phyloP scores from a whole-genome alignment of 2,888 invertebrate genomes.

The Netelia fuscicornis region DNA sequence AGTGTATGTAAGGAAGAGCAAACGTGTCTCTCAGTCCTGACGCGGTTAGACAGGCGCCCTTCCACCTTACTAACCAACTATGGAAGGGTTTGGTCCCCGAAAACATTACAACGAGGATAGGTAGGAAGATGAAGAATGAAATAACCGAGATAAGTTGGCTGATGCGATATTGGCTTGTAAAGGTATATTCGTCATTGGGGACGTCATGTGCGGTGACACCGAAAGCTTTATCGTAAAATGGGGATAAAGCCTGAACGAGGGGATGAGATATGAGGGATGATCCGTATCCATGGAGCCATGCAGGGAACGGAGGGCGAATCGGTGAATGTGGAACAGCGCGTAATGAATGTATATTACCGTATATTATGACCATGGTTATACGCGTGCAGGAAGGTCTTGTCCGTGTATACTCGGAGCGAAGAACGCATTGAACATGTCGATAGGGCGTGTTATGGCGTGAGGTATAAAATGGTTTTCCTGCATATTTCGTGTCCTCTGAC shows the following conservation, averaged over 20 bases:
- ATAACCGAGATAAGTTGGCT: background rate
- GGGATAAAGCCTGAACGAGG: conserved; percentile 9
- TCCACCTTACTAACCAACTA: too few species aligned
- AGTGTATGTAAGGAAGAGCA: too few species aligned
- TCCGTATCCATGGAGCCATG: conserved; percentile 28
- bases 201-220: background rate
- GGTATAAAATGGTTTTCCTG: conserved; percentile 11
- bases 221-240: conserved; percentile 22
- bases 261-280: conserved; percentile 28
- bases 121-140: background rate
- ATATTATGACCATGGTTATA: conserved; percentile 2
- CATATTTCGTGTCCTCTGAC: conserved; percentile 35
- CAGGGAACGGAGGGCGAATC: background rate
- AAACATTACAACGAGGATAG: background rate
- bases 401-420: background rate
- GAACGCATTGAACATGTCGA: conserved; percentile 13
- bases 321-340: conserved; percentile 23
- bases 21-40: too few species aligned
- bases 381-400: background rate
- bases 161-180: background rate
- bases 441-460: conserved; percentile 25
- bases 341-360: conserved; percentile 41
- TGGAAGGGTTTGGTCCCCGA: background rate
- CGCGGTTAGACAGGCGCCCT: too few species aligned
- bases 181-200: conserved; percentile 2